A percentile compares a stretch with the other conserved stretches of the same genome.
These are phyloP conservation scores for Tryphoninae sp. DNA, from an alignment of 2,888 invertebrate species.

Conservation along the genomic window DNA sequence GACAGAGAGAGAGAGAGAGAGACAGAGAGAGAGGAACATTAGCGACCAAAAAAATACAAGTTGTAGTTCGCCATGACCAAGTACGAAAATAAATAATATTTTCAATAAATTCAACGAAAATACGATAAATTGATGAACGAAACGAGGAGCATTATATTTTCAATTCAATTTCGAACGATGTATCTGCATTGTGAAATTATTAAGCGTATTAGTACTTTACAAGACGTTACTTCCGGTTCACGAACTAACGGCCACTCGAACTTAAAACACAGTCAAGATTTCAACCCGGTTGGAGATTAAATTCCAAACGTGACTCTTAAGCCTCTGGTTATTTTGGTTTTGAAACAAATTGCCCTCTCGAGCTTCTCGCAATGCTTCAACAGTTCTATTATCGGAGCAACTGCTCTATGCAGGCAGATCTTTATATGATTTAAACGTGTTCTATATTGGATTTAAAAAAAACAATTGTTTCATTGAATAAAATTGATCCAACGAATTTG, in stretches of 20 bases:
- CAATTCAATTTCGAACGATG: not conserved
- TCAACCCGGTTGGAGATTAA: not conserved
- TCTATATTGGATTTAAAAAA: too few species aligned
- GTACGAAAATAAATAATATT: not conserved
- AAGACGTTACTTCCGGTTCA: conserved; percentile 3
- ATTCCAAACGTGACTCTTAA: not conserved
- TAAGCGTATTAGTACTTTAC: not conserved
- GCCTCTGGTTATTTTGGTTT: conserved; percentile 5
- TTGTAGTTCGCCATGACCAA: not conserved
- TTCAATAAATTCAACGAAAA: not conserved
- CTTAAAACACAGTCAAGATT: conserved; percentile 1
- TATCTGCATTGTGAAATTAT: not conserved
- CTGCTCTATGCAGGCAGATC: not conserved
- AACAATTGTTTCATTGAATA: not conserved
- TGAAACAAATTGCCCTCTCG: conserved; percentile 17
- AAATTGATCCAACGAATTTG: not conserved
- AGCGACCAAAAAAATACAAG: not conserved
- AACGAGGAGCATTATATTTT: not conserved
- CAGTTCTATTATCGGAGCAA: conserved; percentile 1
- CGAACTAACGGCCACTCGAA: not conserved
- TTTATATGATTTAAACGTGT: too few species aligned
- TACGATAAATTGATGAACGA: not conserved
- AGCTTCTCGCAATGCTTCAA: not conserved
- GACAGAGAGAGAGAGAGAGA: not conserved
- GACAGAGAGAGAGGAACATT: not conserved